phyloP scores from a whole-genome alignment of 1,140 invertebrate genomes.

The Callitettix versicolor region DNA sequence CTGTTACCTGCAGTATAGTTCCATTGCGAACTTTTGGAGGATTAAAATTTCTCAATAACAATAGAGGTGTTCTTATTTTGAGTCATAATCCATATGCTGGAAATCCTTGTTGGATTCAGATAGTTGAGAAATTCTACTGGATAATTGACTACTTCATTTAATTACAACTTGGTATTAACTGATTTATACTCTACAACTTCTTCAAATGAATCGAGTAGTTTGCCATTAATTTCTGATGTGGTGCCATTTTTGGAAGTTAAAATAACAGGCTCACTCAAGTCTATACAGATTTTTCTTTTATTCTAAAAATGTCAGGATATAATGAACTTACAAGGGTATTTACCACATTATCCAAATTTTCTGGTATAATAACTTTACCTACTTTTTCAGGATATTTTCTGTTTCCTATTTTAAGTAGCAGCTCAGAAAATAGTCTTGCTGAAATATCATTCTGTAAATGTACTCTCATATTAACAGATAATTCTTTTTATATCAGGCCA shows the following conservation, averaged over 20 bases:
- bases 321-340: not conserved
- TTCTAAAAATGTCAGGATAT: not conserved
- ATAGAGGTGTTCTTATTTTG: conserved; percentile 33
- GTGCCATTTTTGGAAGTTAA: conserved; percentile 24
- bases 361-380: too few relatives aligned
- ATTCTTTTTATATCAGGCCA: too few relatives aligned
- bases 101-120: conserved; percentile 33
- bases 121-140: too few relatives aligned
- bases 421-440: not conserved
- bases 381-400: too few relatives aligned
- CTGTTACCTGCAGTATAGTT: conserved; percentile 23
- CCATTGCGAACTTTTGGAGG: conserved; percentile 36
- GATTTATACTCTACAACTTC: conserved; percentile 19
- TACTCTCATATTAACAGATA: not conserved
- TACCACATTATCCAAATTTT: too few relatives aligned
- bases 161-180: conserved; percentile 28
- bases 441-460: not conserved
- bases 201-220: conserved; percentile 19
- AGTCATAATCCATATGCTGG: conserved; percentile 26
- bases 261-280: conserved; percentile 24
- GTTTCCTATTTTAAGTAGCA: not conserved
- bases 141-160: too few relatives aligned
- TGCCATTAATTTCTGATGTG: conserved; percentile 22
- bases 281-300: not conserved
- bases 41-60: conserved; percentile 36